Conservation (phyloP, 2,797 vertebrate species). For the Rhabdophis nuchalis region DNA sequence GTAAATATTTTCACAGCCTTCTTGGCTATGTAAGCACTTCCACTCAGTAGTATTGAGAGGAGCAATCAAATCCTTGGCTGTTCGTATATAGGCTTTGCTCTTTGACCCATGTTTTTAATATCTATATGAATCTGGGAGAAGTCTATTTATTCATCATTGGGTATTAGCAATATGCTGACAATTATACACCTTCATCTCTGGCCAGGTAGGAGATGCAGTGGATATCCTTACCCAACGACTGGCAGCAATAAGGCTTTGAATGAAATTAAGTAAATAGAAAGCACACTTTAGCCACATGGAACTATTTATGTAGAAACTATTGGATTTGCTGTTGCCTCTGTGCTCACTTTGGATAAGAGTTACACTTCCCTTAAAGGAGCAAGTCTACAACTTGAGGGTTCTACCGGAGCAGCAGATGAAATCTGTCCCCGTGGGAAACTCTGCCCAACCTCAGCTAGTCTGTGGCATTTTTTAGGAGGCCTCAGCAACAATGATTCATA, state of each 20-base stretch:
- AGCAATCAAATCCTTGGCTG: not conserved
- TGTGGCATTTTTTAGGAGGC: not conserved
- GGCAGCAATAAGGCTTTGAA: not conserved
- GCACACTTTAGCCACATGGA: not conserved
- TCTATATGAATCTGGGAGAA: not conserved
- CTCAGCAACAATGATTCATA: not conserved
- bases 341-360: not conserved
- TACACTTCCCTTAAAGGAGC: not conserved
- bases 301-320: not conserved
- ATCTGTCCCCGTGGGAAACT: not conserved
- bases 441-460: not conserved
- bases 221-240: not conserved
- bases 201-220: not conserved
- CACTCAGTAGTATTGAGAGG: not conserved
- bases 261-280: not conserved
- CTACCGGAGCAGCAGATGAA: not conserved
- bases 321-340: not conserved
- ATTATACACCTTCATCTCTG: not conserved
- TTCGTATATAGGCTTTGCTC: not conserved
- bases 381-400: not conserved
- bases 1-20: no score
- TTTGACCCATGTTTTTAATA: not conserved
- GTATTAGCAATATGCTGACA: not conserved
- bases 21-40: not conserved
- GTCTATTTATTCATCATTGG: not conserved